phyloP scores from a whole-genome alignment of 1,140 invertebrate species.

The Drosophila elegans region DNA sequence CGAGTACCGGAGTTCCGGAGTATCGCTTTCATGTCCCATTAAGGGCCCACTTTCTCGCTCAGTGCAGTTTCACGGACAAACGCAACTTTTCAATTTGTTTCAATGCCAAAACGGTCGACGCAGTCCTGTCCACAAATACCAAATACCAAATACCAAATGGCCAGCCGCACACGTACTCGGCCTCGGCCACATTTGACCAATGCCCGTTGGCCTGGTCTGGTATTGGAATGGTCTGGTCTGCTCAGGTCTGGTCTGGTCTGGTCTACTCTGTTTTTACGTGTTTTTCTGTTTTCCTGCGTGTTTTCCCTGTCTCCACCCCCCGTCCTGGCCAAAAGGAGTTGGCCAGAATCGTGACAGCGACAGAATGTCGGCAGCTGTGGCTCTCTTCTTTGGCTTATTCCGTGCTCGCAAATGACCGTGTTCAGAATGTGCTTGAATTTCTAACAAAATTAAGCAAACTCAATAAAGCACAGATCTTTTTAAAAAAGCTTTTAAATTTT shows the following conservation, averaged over 20 bases:
- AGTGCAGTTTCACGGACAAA: slow-evolving; percentile 34
- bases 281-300: not conserved
- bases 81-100: slow-evolving; percentile 61
- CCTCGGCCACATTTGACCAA: slow-evolving; percentile 19
- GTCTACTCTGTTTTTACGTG: slow-evolving; percentile 11
- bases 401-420: not conserved
- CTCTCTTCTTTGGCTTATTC: not conserved
- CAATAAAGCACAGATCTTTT: too few relatives aligned
- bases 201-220: slow-evolving; percentile 13
- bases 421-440: slow-evolving; percentile 1
- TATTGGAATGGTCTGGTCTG: not conserved
- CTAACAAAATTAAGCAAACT: not conserved
- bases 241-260: not conserved
- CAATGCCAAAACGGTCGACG: slow-evolving; percentile 24
- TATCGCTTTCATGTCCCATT: slow-evolving; percentile 50
- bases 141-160: slow-evolving; percentile 20
- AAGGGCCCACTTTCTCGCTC: not conserved
- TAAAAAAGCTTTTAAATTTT: too few relatives aligned
- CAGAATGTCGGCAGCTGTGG: slow-evolving; percentile 2
- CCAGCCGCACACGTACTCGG: slow-evolving; percentile 29
- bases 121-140: slow-evolving; percentile 23
- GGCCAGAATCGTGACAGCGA: slow-evolving; percentile 30
- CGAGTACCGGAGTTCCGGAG: slow-evolving; percentile 15
- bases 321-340: slow-evolving; percentile 23
- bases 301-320: not conserved